Base-by-base conservation (phyloP, 2,888 invertebrate genomes). In the Acholoe squamosa region DNA sequence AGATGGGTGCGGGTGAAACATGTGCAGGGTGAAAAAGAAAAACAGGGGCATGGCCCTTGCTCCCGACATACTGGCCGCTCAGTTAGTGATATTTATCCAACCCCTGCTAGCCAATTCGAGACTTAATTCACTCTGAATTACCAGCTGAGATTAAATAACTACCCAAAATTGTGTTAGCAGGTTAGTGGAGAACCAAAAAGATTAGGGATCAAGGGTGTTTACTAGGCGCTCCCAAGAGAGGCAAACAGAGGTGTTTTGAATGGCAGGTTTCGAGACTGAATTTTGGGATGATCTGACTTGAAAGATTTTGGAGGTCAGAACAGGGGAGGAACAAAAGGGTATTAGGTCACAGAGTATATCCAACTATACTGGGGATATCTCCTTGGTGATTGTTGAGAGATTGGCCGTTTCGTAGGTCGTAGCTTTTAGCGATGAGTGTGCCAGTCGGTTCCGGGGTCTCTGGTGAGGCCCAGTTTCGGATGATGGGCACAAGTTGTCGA, bases 121-220 rank as follows among this genome's bases (percentile, higher is more conserved):
- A 89, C 80, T 52, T 77, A 34, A 43, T 80, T 71, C 71, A 91
- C 93, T 93, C 93, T 89, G 92, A 93, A 92, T 93, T 93, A 93
- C 93, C 93, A 93, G 93, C 93, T 93, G 93, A 93, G 93, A 93
- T 93, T 93, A 93, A 84, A 91, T 90, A 91, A 92, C 90, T 90
- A 91, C 77, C 84, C 91, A 91, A 43, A 52, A 31, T 54, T 54
- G 86, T 86, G 86, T 86, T 86, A 86, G 86, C 86, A 86, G 86
- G 86, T 54, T 86, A 86, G 52, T 86, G 54, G 54, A 12, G 33
- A 80, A 54, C 33, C 86, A n/a, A 54, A 22, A 16, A 54, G 86
- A 16, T 86, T 86, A 86, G 86, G 86, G 86, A 0, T 86, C 86
- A 86, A 86, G 86, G 54, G 54, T 86, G 10, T 52, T 28, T n/a